Evolutionary conservation across 2,888 invertebrate genomes (phyloP), one percentile per base, ranked within the genome.

Genomic region (Pyrochroa serraticornis): DNA sequence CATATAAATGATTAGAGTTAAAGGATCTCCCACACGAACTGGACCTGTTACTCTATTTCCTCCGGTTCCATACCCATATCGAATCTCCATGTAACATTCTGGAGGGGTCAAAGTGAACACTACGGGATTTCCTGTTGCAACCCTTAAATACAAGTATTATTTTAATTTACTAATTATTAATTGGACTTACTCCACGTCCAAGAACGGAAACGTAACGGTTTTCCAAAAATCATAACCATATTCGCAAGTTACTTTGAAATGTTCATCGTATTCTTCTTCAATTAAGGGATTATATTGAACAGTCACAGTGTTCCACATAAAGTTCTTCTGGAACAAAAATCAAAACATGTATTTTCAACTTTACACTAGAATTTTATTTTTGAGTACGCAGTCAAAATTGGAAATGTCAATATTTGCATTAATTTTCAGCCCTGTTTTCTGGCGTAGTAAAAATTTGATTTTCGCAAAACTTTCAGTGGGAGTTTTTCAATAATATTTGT

Each of bases 201-300:
- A 82, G 77, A 95, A 94, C 1, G 95, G 95, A 80, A 95, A 95
- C 0, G 95, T 95, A 35, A 95, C 95, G 0, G 95, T 95, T 80
- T 95, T 95, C 94, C 95, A 95, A 81, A 95, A 95, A 79, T 95
- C 95, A 75, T 95, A 95, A 54, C 95, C 95, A 73, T 95, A 95
- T 80, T 95, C 95, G 81, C 95, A 95, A 38, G 95, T 95, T 46
- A 95, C 95, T 81, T 95, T 95, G 79, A 95, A 95, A 76, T 95
- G 95, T 71, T 95, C 95, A 77, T 95, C 95, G 80, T 91, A 88
- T 77, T 95, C 95, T 76, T 95, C 95, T 75, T 95, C 95, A 54
- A 95, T 95, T 66, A 95, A 79, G 0, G 94, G 87, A 80, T 95
- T 95, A 80, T 95, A 95, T 77, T 95, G 95, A 48, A 95, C 94